Conservation (phyloP, 2,797 vertebrate genomes). For the Microhierax caerulescens region DNA sequence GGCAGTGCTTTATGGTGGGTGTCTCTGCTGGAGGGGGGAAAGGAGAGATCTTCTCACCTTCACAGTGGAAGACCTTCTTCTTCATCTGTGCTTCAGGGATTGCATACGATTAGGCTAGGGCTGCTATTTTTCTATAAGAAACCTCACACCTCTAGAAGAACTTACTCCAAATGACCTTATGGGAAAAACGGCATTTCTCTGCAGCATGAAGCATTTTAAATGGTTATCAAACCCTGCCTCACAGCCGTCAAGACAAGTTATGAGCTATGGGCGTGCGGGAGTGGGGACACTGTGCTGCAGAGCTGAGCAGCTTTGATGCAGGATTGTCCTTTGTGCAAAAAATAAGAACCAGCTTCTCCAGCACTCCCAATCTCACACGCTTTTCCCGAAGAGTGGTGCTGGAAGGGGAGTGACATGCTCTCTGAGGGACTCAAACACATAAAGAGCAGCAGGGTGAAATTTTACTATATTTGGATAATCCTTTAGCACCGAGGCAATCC, state of each 20-base stretch:
- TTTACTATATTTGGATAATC: neutral
- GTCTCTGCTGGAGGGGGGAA: neutral
- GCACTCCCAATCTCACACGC: fast-evolving
- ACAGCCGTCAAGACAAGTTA: fast-evolving
- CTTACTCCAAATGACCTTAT: fast-evolving
- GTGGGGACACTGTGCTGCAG: neutral
- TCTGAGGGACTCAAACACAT: neutral
- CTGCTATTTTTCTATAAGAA: neutral
- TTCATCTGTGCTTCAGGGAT: neutral
- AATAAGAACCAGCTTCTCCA: neutral
- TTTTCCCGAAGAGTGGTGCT: neutral
- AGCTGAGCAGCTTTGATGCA: neutral
- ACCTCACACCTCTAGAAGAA: neutral
- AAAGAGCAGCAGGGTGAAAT: neutral
- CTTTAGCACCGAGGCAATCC: neutral
- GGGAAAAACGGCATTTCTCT: neutral
- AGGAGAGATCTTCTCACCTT: neutral
- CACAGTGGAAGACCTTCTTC: neutral
- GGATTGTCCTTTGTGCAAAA: neutral
- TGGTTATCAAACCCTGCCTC: neutral
- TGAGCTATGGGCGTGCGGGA: neutral
- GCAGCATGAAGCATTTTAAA: neutral
- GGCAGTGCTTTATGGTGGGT: neutral
- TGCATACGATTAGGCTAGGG: neutral
- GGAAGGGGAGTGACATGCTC: neutral